Percentiles rank a stretch among this genome's conserved stretches.
These are phyloP conservation scores for Mechanitis messenoides DNA, from an alignment of 2,888 invertebrate species.

Conservation along the genomic window DNA sequence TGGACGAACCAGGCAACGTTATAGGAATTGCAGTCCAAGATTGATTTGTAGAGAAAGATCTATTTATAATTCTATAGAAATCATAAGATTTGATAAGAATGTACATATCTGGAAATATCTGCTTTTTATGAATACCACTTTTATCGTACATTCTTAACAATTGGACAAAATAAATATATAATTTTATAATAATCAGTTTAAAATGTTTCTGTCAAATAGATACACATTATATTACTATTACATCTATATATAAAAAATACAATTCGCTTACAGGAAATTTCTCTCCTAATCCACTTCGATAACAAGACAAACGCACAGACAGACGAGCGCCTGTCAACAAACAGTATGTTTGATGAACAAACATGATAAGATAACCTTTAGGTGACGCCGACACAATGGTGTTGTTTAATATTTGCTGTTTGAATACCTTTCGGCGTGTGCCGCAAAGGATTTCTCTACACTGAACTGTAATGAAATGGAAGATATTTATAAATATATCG, in stretches of 20 bases:
- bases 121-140: too few relatives aligned
- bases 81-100: too few relatives aligned
- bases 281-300: slow-evolving; percentile 58
- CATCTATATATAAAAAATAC: not conserved
- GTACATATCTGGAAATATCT: too few relatives aligned
- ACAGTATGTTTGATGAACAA: slow-evolving; percentile 65
- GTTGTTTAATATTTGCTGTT: slow-evolving; percentile 65
- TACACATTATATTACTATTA: too few relatives aligned
- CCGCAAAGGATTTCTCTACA: slow-evolving; percentile 56
- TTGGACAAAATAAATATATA: not conserved
- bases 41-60: too few relatives aligned
- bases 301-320: slow-evolving; percentile 67
- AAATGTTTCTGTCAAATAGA: too few relatives aligned
- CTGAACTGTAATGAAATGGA: slow-evolving; percentile 34
- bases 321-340: slow-evolving; percentile 68
- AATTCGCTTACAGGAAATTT: slow-evolving; percentile 44
- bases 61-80: too few relatives aligned
- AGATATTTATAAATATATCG: not conserved
- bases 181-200: too few relatives aligned
- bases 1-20: not conserved
- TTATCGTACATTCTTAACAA: not conserved
- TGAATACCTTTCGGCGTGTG: slow-evolving; percentile 66
- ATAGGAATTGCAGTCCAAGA: too few relatives aligned
- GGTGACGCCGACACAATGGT: slow-evolving; percentile 70
- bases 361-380: slow-evolving; percentile 75